Evolutionary conservation across 1,140 invertebrate species (phyloP), one percentile per base, ranked within the genome.

Genomic region (Anoplophora glabripennis): DNA sequence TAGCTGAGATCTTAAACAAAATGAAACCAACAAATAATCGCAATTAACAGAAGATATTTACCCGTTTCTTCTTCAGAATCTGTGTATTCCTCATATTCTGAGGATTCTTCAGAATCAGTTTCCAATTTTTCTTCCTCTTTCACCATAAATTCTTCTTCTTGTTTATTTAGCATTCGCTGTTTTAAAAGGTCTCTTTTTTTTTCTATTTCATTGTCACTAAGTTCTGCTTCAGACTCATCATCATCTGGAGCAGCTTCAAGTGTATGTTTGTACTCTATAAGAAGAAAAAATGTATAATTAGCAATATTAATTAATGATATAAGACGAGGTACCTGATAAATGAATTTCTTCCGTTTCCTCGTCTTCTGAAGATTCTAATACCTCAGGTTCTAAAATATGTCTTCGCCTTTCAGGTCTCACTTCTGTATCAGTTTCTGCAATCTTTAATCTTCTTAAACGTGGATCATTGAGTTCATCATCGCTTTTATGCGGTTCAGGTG

Each of bases 11-110:
- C n/a, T n/a, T n/a, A n/a, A n/a, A n/a, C n/a, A n/a, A n/a, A n/a
- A n/a, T n/a, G n/a, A n/a, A n/a, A n/a, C n/a, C n/a, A n/a, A n/a
- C n/a, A n/a, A n/a, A n/a, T n/a, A n/a, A n/a, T n/a, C n/a, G n/a
- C n/a, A n/a, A n/a, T n/a, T n/a, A n/a, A n/a, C n/a, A n/a, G n/a
- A n/a, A n/a, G n/a, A n/a, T n/a, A n/a, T n/a, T 42, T 44, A 64
- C 67, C 85, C 52, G 86, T 87, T 73, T 93, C 91, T 76, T 95
- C 92, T 73, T 94, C 92, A 41, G 89, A 92, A 74, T 92, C 92
- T 21, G 90, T 88, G 66, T 94, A 93, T 76, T 97, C 89, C 57
- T 91, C 89, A 67, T 92, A 88, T 65, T 84, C 63, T 40, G 72
- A 71, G 18, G 68, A 69, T 58, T 92, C 92, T 35, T 86, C 85